Evolutionary conservation across 2,888 invertebrate genomes (phyloP).

Genomic region (Epiperipatus broadwayi): DNA sequence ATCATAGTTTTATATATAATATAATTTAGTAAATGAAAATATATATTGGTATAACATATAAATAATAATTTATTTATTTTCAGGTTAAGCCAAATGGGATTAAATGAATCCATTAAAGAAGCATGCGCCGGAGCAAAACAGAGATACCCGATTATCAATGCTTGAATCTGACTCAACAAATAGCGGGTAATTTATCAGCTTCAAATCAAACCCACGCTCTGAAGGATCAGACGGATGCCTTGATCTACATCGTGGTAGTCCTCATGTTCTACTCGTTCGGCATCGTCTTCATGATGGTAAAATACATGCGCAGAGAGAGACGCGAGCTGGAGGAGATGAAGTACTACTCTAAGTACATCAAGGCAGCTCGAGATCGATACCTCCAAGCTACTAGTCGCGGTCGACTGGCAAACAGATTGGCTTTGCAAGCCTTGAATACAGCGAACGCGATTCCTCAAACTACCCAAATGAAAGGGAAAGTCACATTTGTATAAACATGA

Average conservation of each 20-base stretch:
- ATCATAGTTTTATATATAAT: no score
- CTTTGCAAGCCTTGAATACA: slow-evolving; percentile 21
- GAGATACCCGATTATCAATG: no score
- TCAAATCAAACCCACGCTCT: no score
- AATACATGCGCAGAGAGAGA: slow-evolving; percentile 20
- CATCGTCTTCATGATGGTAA: slow-evolving; percentile 21
- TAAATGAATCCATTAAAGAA: no score
- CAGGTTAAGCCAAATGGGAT: no score
- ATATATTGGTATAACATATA: no score
- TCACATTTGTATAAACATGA: slow-evolving; percentile 18
- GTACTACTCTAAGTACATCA: slow-evolving; percentile 24
- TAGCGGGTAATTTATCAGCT: no score
- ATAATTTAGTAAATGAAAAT: no score
- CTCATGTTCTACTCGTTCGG: slow-evolving; percentile 21
- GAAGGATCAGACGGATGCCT: no score
- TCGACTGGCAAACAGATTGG: slow-evolving; percentile 19
- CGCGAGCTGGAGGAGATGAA: slow-evolving; percentile 25
- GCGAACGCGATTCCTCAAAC: slow-evolving; percentile 20
- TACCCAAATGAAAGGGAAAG: slow-evolving; percentile 17
- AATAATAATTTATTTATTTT: no score
- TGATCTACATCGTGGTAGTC: slow-evolving; percentile 23
- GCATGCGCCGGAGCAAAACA: no score
- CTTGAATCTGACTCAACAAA: no score
- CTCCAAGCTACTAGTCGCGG: slow-evolving; percentile 16
- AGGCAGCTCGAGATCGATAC: slow-evolving; percentile 17